Conservation (phyloP, 2,113 vertebrate genomes). For the Salvator merianae region DNA sequence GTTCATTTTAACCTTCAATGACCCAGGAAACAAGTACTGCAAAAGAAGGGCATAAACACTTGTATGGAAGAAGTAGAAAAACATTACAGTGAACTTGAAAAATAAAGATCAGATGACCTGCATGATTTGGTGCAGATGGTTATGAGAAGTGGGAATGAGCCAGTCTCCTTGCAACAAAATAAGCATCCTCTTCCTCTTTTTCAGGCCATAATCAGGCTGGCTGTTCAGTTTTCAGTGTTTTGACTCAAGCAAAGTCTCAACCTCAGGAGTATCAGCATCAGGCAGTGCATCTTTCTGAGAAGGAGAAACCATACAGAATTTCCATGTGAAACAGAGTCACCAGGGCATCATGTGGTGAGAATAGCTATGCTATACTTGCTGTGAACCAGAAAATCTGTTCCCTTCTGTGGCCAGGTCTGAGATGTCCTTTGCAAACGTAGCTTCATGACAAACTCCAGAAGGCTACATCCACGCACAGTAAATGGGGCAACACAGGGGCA, state of each 20-base stretch:
- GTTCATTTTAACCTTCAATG: neutral
- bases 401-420: neutral
- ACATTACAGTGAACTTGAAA: neutral
- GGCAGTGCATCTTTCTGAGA: slow-evolving; percentile 31
- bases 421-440: neutral
- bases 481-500: no score
- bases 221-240: slow-evolving; percentile 7
- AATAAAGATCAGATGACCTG: neutral
- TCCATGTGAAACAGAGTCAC: slow-evolving; percentile 54
- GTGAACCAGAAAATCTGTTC: neutral
- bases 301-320: slow-evolving; percentile 50
- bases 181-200: slow-evolving; percentile 20
- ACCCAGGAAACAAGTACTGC: neutral
- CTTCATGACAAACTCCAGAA: neutral
- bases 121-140: neutral
- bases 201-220: neutral
- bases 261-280: neutral
- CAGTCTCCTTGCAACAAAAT: neutral
- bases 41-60: neutral
- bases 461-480: neutral
- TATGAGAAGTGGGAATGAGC: neutral
- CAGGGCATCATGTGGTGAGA: slow-evolving; percentile 44
- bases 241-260: slow-evolving; percentile 52
- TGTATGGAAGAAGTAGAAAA: fast-evolving
- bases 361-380: slow-evolving; percentile 29